These are phyloP conservation scores for Diprion similis DNA, from an alignment of 1,140 invertebrate species.

Conservation along the genomic window DNA sequence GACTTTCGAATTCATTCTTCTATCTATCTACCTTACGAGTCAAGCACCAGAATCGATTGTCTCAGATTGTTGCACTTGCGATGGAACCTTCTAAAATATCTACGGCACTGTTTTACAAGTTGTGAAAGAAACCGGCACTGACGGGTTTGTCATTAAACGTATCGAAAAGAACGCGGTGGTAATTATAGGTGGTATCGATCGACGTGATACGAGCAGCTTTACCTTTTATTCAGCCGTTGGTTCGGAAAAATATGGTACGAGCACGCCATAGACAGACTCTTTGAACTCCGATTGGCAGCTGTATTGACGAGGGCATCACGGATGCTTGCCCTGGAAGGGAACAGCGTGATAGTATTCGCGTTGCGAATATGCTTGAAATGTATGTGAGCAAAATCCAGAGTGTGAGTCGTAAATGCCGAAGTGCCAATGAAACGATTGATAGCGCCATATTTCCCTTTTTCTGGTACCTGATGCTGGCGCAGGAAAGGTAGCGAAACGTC, in stretches of 20 bases:
- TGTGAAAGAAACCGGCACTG: neutral
- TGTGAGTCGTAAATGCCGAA: neutral
- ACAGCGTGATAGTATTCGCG: neutral
- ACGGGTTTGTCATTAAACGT: neutral
- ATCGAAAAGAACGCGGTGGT: neutral
- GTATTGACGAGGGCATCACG: too few relatives aligned
- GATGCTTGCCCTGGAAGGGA: neutral
- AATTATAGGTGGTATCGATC: neutral
- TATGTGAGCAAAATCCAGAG: neutral
- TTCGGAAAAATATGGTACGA: too few relatives aligned
- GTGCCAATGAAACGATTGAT: conserved; percentile 2
- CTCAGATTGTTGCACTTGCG: neutral
- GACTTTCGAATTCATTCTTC: neutral
- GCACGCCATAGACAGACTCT: too few relatives aligned
- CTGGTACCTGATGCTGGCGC: neutral
- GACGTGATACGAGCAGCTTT: neutral
- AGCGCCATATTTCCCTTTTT: neutral
- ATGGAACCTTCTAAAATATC: neutral
- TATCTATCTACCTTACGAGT: neutral
- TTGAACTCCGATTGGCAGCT: too few relatives aligned
- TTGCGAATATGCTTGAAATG: neutral
- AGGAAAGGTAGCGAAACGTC: neutral
- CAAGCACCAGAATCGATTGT: neutral
- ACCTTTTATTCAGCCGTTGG: too few relatives aligned
- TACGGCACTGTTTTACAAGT: neutral